Conservation (phyloP, 2,797 vertebrate species). For the Micrastur ruficollis region DNA sequence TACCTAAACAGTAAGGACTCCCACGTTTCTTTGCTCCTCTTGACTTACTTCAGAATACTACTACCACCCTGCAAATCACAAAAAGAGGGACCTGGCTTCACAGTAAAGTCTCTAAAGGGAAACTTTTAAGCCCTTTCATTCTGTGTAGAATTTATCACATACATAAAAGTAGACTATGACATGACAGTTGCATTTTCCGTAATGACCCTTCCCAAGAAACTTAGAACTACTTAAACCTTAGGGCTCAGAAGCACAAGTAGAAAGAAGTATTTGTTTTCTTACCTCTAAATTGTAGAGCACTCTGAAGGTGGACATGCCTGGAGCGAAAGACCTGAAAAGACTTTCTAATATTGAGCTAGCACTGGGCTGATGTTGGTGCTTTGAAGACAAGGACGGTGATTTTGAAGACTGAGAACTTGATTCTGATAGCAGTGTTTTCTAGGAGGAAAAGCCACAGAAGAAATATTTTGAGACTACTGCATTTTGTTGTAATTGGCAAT, state of each 20-base stretch:
- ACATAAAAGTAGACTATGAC: not conserved
- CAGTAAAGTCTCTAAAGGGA: not conserved
- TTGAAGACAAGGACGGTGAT: conserved; percentile 91
- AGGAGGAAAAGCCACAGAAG: not conserved
- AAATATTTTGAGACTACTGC: not conserved
- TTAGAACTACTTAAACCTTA: not conserved
- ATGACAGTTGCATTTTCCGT: not conserved
- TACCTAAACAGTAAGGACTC: not conserved
- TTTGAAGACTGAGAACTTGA: conserved; percentile 89
- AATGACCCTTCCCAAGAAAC: not conserved
- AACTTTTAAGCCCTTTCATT: not conserved
- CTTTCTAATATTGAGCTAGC: conserved; percentile 96
- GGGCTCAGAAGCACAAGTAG: not conserved
- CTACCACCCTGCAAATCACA: not conserved
- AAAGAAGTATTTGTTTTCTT: conserved; percentile 5
- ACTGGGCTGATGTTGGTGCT: conserved; percentile 96
- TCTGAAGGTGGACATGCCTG: conserved; percentile 98
- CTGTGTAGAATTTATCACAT: not conserved
- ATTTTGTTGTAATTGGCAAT: not conserved
- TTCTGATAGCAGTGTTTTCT: conserved; percentile 95
- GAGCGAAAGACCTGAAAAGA: conserved; percentile 93
- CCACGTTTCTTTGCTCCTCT: not conserved
- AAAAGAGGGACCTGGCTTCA: not conserved
- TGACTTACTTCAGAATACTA: not conserved
- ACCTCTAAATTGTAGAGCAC: conserved; percentile 99